phyloP scores from a whole-genome alignment of 2,888 invertebrate genomes.

The Lysandra bellargus region DNA sequence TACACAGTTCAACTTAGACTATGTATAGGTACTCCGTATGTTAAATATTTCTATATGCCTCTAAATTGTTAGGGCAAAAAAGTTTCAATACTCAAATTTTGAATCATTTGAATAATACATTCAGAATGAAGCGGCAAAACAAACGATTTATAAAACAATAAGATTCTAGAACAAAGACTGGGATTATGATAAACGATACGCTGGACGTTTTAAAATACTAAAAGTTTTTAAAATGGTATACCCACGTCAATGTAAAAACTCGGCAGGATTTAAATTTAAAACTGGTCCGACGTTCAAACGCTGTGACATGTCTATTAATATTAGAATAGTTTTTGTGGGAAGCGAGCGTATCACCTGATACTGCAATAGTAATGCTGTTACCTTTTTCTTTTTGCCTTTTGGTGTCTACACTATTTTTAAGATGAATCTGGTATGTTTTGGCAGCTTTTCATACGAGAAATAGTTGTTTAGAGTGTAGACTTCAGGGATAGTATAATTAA shows the following conservation, averaged over 20 bases:
- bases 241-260: conserved; percentile 41
- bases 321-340: conserved; percentile 36
- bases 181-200: conserved; percentile 38
- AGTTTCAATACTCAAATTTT: conserved; percentile 7
- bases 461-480: too few relatives aligned
- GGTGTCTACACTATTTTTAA: background rate
- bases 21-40: too few relatives aligned
- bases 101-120: conserved; percentile 11
- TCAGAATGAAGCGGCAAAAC: conserved; percentile 15
- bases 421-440: background rate
- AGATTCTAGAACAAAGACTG: conserved; percentile 31
- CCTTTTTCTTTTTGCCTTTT: background rate
- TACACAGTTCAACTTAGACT: too few relatives aligned
- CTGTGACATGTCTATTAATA: conserved; percentile 28
- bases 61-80: background rate
- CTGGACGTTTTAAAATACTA: conserved; percentile 42
- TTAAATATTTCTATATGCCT: too few relatives aligned
- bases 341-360: conserved; percentile 7
- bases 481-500: too few relatives aligned
- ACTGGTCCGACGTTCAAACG: conserved; percentile 41
- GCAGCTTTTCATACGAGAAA: background rate
- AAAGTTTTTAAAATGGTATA: conserved; percentile 40
- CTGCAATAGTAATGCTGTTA: conserved; percentile 9
- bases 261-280: conserved; percentile 41
- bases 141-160: conserved; percentile 25